These are phyloP conservation scores for Micromussa lordhowensis DNA, from an alignment of 92 coral and sea anemone genomes.

Conservation along the genomic window DNA sequence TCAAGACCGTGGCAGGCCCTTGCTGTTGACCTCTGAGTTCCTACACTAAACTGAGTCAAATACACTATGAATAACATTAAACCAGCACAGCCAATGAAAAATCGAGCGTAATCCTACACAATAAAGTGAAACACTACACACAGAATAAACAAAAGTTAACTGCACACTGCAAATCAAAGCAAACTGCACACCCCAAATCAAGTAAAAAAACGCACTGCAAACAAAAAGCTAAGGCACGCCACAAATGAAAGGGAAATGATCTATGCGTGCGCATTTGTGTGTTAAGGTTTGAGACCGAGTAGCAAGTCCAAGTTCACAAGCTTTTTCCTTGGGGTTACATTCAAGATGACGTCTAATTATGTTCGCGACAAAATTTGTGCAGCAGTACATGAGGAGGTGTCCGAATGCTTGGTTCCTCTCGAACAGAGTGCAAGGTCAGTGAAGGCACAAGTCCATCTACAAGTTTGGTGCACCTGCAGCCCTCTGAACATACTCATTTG, in stretches of 20 bases:
- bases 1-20: conserved; percentile 22
- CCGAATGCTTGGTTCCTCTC: conserved; percentile 41
- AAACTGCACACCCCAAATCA: too few species aligned
- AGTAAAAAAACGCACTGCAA: too few species aligned
- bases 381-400: conserved; percentile 46
- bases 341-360: conserved; percentile 43
- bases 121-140: too few species aligned
- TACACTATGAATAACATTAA: too few species aligned
- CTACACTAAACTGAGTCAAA: too few species aligned
- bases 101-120: too few species aligned
- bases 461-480: neutral
- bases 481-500: conserved; percentile 60
- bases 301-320: neutral
- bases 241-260: conserved; percentile 14
- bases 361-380: conserved; percentile 38
- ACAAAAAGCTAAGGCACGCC: conserved; percentile 6
- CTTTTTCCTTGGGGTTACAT: conserved; percentile 12
- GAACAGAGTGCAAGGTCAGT: conserved; percentile 10
- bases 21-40: too few species aligned
- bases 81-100: too few species aligned
- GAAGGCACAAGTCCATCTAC: conserved; percentile 12
- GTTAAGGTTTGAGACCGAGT: conserved; percentile 24
- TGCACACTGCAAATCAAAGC: conserved; percentile 17
- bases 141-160: neutral
- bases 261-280: conserved; percentile 18